phyloP scores from a whole-genome alignment of 2,888 invertebrate species.

The Cosmopolites sordidus region DNA sequence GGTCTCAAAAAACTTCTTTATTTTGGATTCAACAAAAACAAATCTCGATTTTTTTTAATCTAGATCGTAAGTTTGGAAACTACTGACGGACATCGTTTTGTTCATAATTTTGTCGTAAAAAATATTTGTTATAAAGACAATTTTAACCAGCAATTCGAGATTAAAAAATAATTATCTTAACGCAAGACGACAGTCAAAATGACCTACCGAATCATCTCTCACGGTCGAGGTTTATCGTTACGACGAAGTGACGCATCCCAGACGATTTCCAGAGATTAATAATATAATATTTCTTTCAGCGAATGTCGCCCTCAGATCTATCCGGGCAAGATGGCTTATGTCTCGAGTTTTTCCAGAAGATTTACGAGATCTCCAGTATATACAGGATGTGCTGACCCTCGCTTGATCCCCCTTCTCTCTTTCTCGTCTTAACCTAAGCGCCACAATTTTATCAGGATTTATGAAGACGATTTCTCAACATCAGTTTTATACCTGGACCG shows the following conservation, averaged over 20 bases:
- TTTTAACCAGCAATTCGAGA: not conserved
- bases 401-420: not conserved
- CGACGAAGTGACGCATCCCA: slow-evolving; percentile 18
- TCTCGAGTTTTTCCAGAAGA: slow-evolving; percentile 24
- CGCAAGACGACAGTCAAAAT: not conserved
- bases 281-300: slow-evolving; percentile 27
- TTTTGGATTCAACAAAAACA: too few species aligned
- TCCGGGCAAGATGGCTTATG: slow-evolving; percentile 29
- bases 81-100: too few species aligned
- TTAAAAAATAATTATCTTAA: not conserved
- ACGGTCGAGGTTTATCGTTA: not conserved
- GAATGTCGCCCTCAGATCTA: slow-evolving; percentile 26
- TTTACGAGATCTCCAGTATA: slow-evolving; percentile 22
- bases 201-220: not conserved
- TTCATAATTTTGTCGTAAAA: too few species aligned
- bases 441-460: slow-evolving; percentile 24
- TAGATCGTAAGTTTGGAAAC: too few species aligned
- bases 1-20: too few species aligned
- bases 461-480: slow-evolving; percentile 22
- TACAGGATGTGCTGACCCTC: not conserved
- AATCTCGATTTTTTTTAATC: too few species aligned
- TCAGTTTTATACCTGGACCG: slow-evolving; percentile 23
- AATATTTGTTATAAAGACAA: too few species aligned
- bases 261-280: slow-evolving; percentile 26
- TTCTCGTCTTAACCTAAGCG: slow-evolving; percentile 19